phyloP scores from a whole-genome alignment of 2,888 invertebrate species.

The Arctia plantaginis region DNA sequence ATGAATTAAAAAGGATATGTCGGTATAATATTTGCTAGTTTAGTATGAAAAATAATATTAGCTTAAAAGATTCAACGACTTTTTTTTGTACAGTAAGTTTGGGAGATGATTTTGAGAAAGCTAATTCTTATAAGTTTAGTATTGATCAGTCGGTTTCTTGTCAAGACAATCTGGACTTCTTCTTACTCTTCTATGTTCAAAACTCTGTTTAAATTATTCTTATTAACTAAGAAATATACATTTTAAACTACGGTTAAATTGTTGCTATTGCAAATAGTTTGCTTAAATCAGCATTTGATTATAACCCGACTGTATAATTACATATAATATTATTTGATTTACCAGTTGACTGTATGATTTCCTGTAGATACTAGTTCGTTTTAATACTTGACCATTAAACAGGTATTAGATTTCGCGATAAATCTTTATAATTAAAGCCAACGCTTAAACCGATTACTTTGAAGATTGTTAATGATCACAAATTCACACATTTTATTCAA shows the following conservation, averaged over 20 bases:
- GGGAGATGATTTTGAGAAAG: not conserved
- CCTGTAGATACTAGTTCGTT: not conserved
- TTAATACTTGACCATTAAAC: not conserved
- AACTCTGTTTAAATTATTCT: not conserved
- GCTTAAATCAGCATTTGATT: constrained; percentile 5
- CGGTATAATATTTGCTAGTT: not conserved
- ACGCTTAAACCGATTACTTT: not conserved
- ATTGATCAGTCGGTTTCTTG: not conserved
- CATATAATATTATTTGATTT: constrained; percentile 2
- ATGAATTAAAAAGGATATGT: not conserved
- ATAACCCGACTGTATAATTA: constrained; percentile 4
- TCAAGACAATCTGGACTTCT: too few species aligned
- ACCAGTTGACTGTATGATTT: not conserved
- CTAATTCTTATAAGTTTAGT: not conserved
- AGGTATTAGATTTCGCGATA: not conserved
- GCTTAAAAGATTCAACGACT: not conserved
- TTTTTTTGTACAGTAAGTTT: not conserved
- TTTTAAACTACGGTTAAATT: not conserved
- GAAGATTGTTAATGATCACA: not conserved
- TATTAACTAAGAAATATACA: not conserved
- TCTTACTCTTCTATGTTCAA: too few species aligned
- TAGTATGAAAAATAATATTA: not conserved
- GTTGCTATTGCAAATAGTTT: not conserved
- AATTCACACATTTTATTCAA: not conserved
- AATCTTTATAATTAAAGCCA: not conserved